Base-by-base conservation (phyloP, 2,113 vertebrate genomes). In the Smithornis capensis region DNA sequence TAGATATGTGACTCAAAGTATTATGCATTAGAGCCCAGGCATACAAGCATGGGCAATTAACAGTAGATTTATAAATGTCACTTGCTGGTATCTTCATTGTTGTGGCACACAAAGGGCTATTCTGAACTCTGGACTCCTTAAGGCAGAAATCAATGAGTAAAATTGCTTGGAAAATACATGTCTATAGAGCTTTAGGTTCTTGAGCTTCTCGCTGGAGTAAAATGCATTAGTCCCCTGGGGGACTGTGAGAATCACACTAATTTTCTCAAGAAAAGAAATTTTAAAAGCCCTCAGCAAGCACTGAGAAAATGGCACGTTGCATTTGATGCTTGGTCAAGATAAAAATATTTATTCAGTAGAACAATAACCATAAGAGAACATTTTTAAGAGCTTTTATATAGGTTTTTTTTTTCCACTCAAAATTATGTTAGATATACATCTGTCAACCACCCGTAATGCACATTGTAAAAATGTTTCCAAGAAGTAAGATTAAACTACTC, bases 281-380 rank as follows among this genome's bases (percentile, higher is more conserved):
- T 6, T 69, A 52, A 91, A 87, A 93, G 52, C 29, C 10, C 38
- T 87, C 92, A 80, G 70, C 14, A 50, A 57, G 75, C 55, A 64
- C 35, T 70, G 38, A 37, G 60, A 60, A 90, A 90, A 67, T 14
- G 35, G 55, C 63, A 87, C 38, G 93, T 93, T 21, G 63, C 42
- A 80, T 83, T 86, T 88, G 21, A 40, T 83, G 38, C 28, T 83
- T 52, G 18, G 59, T 65, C 37, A 23, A 21, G 28, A 47, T 49
- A 70, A 92, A 92, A 88, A 52, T 83, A 85, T 85, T 96, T 91
- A 75, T 85, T 83, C 45, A 64, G 35, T 29, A 19, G 33, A 80
- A 85, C 35, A 83, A 59, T 69, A 86, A 38, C 55, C 24, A 1
- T 27, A 63, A 56, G 14, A 83, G 24, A 93, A 90, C 4, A 52